Evolutionary conservation across 2,113 vertebrate species (phyloP).

Genomic region (Chloroceryle aenea): DNA sequence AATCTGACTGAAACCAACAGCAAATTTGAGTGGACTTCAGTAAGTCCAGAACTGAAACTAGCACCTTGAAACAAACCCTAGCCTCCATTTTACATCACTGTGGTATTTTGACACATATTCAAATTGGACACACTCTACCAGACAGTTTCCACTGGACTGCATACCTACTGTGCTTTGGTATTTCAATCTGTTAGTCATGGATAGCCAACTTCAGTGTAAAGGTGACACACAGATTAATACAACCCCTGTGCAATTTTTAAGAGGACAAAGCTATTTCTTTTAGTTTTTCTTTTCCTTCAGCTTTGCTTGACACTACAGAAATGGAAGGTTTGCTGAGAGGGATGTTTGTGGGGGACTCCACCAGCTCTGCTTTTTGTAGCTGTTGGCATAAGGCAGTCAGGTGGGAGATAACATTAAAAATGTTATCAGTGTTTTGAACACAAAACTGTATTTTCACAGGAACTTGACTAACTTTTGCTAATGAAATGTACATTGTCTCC

Average conservation of each 20-base stretch:
- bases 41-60: not conserved
- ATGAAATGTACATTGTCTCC: not conserved
- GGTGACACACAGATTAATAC: not conserved
- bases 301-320: not conserved
- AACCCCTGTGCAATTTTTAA: not conserved
- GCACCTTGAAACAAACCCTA: not conserved
- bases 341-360: not conserved
- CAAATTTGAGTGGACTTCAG: not conserved
- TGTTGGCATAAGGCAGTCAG: constrained; percentile 15
- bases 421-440: not conserved
- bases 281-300: not conserved
- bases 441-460: not conserved
- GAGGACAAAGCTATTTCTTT: not conserved
- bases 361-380: not conserved
- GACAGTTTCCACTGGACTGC: not conserved
- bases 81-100: not conserved
- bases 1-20: not conserved
- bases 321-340: not conserved
- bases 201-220: not conserved
- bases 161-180: not conserved
- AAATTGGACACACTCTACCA: fast-evolving
- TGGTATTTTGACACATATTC: not conserved
- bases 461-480: not conserved
- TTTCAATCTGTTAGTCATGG: not conserved
- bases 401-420: constrained; percentile 11